phyloP scores from a whole-genome alignment of 2,888 invertebrate genomes.

The Eurois occulta region DNA sequence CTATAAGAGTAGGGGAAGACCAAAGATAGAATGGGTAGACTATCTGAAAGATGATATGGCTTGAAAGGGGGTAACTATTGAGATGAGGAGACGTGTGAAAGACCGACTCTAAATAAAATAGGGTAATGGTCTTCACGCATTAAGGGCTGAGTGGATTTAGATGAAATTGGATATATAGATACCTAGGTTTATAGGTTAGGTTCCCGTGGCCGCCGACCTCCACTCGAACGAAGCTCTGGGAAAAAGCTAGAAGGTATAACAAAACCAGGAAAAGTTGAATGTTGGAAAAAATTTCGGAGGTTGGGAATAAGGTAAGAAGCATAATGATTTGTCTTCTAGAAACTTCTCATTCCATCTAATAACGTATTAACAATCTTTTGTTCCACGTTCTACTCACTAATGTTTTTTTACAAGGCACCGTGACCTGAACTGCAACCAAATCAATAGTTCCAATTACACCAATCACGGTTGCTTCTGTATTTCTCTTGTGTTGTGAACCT shows the following conservation, averaged over 20 bases:
- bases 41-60: neutral
- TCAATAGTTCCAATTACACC: constrained; percentile 44
- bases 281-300: neutral
- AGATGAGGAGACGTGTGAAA: neutral
- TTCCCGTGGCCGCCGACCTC: neutral
- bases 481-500: no score
- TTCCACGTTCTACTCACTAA: neutral
- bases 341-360: neutral
- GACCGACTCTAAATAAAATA: neutral
- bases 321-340: neutral
- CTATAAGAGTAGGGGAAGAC: neutral
- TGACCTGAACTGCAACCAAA: constrained; percentile 18
- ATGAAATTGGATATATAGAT: neutral
- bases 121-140: neutral
- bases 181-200: neutral
- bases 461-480: constrained; percentile 12
- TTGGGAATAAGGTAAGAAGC: neutral
- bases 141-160: neutral
- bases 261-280: neutral
- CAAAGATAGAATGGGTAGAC: neutral
- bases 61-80: neutral
- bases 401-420: constrained; percentile 4
- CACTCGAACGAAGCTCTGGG: neutral
- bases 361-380: neutral
- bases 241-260: neutral